These are phyloP conservation scores for Kryptopterus vitreolus DNA, from an alignment of 2,797 vertebrate species.

Conservation along the genomic window DNA sequence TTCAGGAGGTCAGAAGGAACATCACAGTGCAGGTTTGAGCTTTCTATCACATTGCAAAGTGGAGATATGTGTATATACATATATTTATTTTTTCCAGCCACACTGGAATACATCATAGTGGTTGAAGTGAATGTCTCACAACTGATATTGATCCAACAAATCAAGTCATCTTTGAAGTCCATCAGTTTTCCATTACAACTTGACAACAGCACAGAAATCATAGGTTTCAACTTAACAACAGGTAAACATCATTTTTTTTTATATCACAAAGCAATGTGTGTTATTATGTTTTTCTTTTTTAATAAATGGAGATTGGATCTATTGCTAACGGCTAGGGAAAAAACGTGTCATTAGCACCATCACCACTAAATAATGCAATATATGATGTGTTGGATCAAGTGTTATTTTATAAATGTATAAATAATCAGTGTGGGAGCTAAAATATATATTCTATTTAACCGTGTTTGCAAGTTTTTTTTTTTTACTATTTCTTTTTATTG, in stretches of 20 bases:
- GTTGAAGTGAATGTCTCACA: conserved; percentile 46
- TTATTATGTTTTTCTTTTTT: background rate
- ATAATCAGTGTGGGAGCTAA: background rate
- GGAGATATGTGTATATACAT: too few relatives aligned
- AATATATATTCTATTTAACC: background rate
- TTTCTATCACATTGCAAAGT: too few relatives aligned
- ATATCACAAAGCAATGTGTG: background rate
- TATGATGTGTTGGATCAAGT: background rate
- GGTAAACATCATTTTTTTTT: conserved; percentile 9
- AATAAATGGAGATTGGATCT: background rate
- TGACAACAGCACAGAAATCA: conserved; percentile 12
- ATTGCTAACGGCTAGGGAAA: background rate
- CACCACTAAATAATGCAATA: background rate
- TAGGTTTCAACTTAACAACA: conserved; percentile 23
- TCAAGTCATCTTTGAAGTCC: conserved; percentile 46
- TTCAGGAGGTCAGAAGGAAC: too few relatives aligned
- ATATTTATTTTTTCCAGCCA: conserved; percentile 31
- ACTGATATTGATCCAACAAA: conserved; percentile 39
- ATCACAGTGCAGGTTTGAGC: too few relatives aligned
- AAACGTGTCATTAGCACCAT: background rate
- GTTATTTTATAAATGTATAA: background rate
- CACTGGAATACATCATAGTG: conserved; percentile 37
- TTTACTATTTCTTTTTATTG: background rate
- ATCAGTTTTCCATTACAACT: conserved; percentile 33
- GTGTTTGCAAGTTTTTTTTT: background rate